Conservation (phyloP, 2,113 vertebrate species). For the Calyptomena viridis region DNA sequence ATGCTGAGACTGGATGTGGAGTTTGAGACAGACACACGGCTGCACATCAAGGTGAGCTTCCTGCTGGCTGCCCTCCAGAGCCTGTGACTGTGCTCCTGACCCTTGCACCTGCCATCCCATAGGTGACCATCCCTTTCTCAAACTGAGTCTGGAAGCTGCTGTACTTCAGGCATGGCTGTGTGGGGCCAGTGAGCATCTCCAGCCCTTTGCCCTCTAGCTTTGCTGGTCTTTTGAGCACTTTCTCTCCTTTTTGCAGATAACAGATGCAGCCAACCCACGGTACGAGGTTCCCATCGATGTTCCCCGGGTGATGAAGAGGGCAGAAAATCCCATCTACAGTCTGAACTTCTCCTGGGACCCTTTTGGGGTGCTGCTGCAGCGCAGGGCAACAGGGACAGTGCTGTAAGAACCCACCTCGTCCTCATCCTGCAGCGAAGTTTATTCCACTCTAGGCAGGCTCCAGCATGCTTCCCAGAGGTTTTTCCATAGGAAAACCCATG, state of each 20-base stretch:
- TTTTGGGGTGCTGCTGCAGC: slow-evolving; percentile 77
- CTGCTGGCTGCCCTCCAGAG: background rate
- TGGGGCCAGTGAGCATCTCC: background rate
- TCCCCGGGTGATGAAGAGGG: slow-evolving; percentile 66
- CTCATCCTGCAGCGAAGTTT: background rate
- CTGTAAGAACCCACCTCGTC: slow-evolving; percentile 65
- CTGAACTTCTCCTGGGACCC: slow-evolving; percentile 78
- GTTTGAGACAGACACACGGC: slow-evolving; percentile 76
- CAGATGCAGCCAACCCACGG: slow-evolving; percentile 70
- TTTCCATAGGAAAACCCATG: background rate
- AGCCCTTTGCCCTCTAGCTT: background rate
- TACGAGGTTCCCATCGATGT: slow-evolving; percentile 82
- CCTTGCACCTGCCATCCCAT: background rate
- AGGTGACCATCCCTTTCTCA: background rate
- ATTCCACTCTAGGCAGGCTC: background rate
- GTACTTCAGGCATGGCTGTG: background rate
- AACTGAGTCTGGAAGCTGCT: background rate
- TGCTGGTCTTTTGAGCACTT: fast-evolving
- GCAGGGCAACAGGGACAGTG: slow-evolving; percentile 66
- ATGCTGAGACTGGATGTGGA: slow-evolving; percentile 75
- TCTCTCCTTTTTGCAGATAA: slow-evolving; percentile 69
- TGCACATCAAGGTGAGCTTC: slow-evolving; percentile 80
- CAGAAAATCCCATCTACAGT: slow-evolving; percentile 69
- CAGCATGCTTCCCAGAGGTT: background rate
- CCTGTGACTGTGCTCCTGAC: background rate